These are phyloP conservation scores for Drosophila kepulauana DNA, from an alignment of 1,140 invertebrate genomes.

Conservation along the genomic window DNA sequence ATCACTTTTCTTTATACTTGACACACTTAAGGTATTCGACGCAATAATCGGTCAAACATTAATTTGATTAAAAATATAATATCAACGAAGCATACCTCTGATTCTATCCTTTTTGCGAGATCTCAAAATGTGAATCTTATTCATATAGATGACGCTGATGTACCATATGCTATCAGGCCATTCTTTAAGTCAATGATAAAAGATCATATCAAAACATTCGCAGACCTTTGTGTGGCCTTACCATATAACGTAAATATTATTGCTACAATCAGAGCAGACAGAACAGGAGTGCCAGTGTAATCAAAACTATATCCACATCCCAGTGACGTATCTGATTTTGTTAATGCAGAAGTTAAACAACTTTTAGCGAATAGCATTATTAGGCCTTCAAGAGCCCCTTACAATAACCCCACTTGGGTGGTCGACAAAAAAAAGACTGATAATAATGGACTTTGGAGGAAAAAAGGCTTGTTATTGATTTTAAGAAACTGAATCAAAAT, in stretches of 20 bases:
- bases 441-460: slow-evolving; percentile 4
- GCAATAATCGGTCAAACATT: slow-evolving; percentile 3
- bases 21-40: background rate
- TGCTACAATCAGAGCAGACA: slow-evolving; percentile 6
- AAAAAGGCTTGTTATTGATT: slow-evolving; percentile 80
- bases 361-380: background rate
- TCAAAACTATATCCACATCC: slow-evolving; percentile 14
- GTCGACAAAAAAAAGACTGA: slow-evolving; percentile 2
- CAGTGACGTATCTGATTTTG: slow-evolving; percentile 1
- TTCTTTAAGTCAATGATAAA: slow-evolving; percentile 4
- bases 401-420: background rate
- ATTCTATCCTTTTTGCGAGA: background rate
- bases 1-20: background rate
- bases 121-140: slow-evolving; percentile 2
- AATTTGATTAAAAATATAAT: background rate
- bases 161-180: background rate
- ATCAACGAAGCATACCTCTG: background rate
- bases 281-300: background rate
- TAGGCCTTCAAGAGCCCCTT: background rate
- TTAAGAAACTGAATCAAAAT: slow-evolving; percentile 70
- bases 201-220: slow-evolving; percentile 8
- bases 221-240: slow-evolving; percentile 3
- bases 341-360: slow-evolving; percentile 37
- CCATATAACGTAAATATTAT: background rate
- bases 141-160: slow-evolving; percentile 6